Conservation (phyloP, 2,113 vertebrate species). For the Pseudopipra pipra region DNA sequence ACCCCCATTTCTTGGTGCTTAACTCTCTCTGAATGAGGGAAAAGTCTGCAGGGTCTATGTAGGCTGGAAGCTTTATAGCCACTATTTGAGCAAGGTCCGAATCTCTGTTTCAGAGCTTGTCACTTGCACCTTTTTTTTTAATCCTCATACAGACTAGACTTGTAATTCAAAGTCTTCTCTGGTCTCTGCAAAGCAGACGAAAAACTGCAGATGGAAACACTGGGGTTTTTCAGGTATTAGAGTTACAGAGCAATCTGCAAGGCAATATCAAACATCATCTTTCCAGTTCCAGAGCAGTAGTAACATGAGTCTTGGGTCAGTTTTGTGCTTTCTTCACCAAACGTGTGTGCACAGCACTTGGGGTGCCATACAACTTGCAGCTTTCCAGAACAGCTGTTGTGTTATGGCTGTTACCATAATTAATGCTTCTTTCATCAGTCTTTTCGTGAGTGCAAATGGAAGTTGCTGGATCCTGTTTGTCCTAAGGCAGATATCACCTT, state of each 20-base stretch:
- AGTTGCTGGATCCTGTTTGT: not conserved
- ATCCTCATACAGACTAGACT: not conserved
- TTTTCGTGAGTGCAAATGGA: not conserved
- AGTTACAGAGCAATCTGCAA: not conserved
- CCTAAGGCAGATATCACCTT: not conserved
- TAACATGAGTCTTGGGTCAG: not conserved
- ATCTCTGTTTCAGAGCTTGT: conserved; percentile 8
- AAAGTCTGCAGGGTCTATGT: not conserved
- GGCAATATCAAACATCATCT: not conserved
- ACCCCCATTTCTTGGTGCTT: not conserved
- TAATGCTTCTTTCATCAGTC: not conserved
- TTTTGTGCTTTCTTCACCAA: not conserved
- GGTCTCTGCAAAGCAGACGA: not conserved
- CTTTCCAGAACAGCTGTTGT: not conserved
- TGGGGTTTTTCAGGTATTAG: not conserved
- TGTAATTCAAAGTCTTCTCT: not conserved
- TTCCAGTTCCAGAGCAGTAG: not conserved
- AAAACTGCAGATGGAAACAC: not conserved
- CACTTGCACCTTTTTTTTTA: not conserved
- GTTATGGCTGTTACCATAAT: not conserved
- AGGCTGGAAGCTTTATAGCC: not conserved
- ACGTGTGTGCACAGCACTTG: not conserved
- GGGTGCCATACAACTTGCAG: not conserved
- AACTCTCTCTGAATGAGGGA: not conserved
- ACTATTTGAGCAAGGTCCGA: not conserved